Percentiles rank a stretch among this genome's conserved stretches.
phyloP scores from a whole-genome alignment of 2,113 vertebrate species.

The Neoarius graeffei region DNA sequence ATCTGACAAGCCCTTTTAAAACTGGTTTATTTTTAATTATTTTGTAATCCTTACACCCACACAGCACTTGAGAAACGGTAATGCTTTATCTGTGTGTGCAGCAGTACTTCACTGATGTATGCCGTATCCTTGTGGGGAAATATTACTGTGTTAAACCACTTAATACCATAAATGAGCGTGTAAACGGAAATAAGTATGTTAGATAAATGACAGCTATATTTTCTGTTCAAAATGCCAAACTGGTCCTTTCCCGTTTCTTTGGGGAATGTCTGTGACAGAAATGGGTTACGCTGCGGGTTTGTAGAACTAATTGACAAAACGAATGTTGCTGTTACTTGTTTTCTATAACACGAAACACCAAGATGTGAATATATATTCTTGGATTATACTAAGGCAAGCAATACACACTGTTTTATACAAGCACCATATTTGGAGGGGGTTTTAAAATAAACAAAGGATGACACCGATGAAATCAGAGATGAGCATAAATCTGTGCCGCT shows the following conservation, averaged over 20 bases:
- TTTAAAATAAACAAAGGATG: constrained; percentile 26
- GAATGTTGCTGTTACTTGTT: neutral
- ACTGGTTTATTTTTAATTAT: neutral
- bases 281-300: neutral
- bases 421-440: neutral
- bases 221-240: neutral
- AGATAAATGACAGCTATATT: constrained; percentile 10
- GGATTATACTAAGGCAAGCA: constrained; percentile 19
- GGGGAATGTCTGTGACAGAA: neutral
- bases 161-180: neutral
- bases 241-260: neutral
- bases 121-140: neutral
- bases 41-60: neutral
- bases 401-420: constrained; percentile 2
- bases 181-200: neutral
- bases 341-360: neutral
- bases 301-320: neutral
- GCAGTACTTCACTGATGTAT: neutral
- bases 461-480: neutral
- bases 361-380: neutral
- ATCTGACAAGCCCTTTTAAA: neutral
- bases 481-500: constrained; percentile 21
- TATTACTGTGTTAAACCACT: constrained; percentile 10
- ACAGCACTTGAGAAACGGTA: neutral
- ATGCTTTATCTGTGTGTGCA: neutral